phyloP scores from a whole-genome alignment of 2,113 vertebrate genomes.

The Theristicus caerulescens region DNA sequence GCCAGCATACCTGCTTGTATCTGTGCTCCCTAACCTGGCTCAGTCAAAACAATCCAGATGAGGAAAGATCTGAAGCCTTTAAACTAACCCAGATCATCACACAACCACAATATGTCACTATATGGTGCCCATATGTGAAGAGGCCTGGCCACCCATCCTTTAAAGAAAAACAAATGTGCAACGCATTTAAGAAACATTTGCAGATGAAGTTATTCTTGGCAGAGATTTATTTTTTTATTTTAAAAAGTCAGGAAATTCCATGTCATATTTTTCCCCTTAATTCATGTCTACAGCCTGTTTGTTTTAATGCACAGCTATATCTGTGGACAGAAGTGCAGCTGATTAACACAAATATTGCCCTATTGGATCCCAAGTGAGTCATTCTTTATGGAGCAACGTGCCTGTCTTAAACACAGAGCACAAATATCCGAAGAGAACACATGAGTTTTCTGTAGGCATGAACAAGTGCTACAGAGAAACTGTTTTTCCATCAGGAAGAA shows the following conservation, averaged over 20 bases:
- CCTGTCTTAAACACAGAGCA: not conserved
- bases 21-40: not conserved
- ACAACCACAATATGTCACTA: not conserved
- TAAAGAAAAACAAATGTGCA: conserved; percentile 36
- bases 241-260: conserved; percentile 7
- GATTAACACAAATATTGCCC: conserved; percentile 14
- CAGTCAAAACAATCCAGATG: not conserved
- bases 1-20: not conserved
- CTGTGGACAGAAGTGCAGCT: not conserved
- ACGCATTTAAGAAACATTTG: conserved; percentile 15
- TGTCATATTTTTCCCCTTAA: not conserved
- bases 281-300: not conserved
- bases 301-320: not conserved
- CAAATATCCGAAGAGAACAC: not conserved
- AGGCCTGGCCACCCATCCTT: conserved; percentile 25
- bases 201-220: conserved; percentile 41
- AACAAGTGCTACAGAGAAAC: not conserved
- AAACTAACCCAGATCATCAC: not conserved
- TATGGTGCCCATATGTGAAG: conserved; percentile 19
- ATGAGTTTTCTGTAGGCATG: not conserved
- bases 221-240: not conserved
- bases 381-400: not conserved
- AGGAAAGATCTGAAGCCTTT: not conserved
- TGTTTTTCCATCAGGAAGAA: not conserved
- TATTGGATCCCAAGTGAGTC: not conserved